These are phyloP conservation scores for Pristis pectinata DNA, from an alignment of 2,797 vertebrate genomes.

Conservation along the genomic window DNA sequence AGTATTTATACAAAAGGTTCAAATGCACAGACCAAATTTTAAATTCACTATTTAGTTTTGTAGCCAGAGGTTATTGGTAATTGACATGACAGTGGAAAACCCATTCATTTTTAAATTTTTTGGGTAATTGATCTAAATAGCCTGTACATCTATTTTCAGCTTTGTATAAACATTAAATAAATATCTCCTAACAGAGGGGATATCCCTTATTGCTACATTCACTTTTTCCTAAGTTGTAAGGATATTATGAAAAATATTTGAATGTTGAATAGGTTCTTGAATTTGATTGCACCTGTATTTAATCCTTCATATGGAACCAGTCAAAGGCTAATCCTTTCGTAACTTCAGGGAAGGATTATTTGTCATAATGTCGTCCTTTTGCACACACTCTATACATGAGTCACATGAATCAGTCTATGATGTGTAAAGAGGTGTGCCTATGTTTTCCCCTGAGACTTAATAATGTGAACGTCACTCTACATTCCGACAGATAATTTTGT, in stretches of 20 bases:
- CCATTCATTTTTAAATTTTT: background rate
- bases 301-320: background rate
- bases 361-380: background rate
- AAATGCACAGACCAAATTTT: background rate
- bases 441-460: background rate
- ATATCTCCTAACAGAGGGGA: background rate
- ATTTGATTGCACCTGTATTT: conserved; percentile 3
- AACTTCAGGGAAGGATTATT: conserved; percentile 1
- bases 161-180: background rate
- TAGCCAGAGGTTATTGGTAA: background rate
- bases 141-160: background rate
- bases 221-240: background rate
- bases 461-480: background rate
- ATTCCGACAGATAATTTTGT: conserved; percentile 10
- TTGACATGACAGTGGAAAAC: background rate
- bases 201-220: background rate
- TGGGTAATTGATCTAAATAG: background rate
- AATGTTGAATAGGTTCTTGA: background rate
- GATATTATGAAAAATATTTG: background rate
- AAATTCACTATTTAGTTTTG: background rate
- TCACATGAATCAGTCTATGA: too few relatives aligned
- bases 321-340: background rate
- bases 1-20: background rate
- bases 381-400: background rate
- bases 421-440: background rate